Percentiles rank a stretch among this genome's conserved stretches.
These are phyloP conservation scores for Neosalanx taihuensis DNA, from an alignment of 2,797 vertebrate genomes.

Conservation along the genomic window DNA sequence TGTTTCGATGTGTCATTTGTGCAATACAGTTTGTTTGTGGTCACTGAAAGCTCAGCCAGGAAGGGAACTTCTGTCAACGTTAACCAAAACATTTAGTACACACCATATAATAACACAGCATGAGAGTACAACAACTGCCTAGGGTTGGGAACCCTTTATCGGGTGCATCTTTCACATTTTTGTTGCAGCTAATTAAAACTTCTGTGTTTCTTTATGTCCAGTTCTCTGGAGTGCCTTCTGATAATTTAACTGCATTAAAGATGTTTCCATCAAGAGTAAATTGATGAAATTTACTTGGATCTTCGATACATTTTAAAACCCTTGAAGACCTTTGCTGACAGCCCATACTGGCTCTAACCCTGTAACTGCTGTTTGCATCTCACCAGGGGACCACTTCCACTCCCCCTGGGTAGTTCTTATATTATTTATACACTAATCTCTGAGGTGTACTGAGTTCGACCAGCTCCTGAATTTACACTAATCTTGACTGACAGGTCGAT, in stretches of 20 bases:
- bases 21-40: neutral
- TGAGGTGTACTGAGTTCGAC: slow-evolving; percentile 1
- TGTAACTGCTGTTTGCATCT: neutral
- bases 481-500: slow-evolving; percentile 8
- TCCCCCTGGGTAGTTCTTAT: neutral
- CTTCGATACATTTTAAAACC: neutral
- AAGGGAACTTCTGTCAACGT: too few relatives aligned
- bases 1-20: neutral
- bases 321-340: neutral
- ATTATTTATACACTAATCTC: slow-evolving; percentile 8
- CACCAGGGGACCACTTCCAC: neutral
- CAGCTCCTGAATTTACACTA: slow-evolving; percentile 14
- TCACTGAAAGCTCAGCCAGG: neutral
- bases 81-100: too few relatives aligned
- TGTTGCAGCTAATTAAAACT: too few relatives aligned
- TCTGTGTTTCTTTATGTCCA: too few relatives aligned
- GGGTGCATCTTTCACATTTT: too few relatives aligned
- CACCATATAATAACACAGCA: too few relatives aligned
- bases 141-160: too few relatives aligned
- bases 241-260: too few relatives aligned
- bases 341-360: neutral
- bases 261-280: too few relatives aligned
- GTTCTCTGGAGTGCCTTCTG: too few relatives aligned
- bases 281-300: neutral
- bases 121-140: too few relatives aligned